A percentile compares a stretch with the other conserved stretches of the same genome.
phyloP scores from a whole-genome alignment of 2,113 vertebrate genomes.

The Nymphicus hollandicus region DNA sequence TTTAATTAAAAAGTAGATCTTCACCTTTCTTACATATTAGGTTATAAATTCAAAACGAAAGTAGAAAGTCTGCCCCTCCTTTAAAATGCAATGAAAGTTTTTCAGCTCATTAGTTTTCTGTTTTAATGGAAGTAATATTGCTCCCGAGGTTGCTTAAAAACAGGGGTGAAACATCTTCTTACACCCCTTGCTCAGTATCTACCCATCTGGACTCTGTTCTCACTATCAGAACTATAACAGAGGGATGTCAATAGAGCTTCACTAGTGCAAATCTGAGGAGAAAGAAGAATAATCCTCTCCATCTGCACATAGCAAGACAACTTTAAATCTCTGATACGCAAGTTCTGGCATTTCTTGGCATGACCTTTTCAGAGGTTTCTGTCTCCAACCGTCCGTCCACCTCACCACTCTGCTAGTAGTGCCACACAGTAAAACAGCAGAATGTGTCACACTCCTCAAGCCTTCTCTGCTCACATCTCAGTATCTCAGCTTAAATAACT shows the following conservation, averaged over 20 bases:
- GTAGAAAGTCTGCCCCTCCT: neutral
- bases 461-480: neutral
- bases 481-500: neutral
- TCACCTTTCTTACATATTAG: neutral
- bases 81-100: neutral
- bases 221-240: neutral
- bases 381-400: neutral
- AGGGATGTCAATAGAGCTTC: neutral
- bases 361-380: neutral
- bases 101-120: neutral
- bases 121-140: neutral
- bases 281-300: neutral
- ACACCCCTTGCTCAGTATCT: neutral
- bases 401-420: fast-evolving
- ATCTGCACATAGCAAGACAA: neutral
- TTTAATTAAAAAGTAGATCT: slow-evolving; percentile 54
- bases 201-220: neutral
- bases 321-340: neutral
- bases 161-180: neutral
- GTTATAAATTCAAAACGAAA: neutral
- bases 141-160: neutral
- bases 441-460: neutral
- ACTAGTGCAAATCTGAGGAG: neutral
- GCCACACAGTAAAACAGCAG: fast-evolving
- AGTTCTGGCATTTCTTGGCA: neutral